phyloP scores from a whole-genome alignment of 2,113 vertebrate species.

The Catagonus wagneri region DNA sequence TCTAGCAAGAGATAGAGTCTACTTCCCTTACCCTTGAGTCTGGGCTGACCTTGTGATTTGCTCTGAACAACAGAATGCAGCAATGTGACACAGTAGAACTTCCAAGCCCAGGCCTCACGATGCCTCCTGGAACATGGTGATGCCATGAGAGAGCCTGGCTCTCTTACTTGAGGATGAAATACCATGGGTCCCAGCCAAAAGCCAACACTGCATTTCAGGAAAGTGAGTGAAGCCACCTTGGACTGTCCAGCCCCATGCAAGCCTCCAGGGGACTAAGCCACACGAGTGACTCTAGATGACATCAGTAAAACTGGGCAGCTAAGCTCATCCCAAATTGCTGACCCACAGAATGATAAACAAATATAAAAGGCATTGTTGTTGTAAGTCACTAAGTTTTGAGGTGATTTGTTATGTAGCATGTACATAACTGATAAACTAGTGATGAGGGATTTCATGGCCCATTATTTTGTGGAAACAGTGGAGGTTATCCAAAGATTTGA shows the following conservation, averaged over 20 bases:
- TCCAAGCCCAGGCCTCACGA: neutral
- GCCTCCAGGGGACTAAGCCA: neutral
- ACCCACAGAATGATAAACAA: neutral
- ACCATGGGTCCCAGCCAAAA: neutral
- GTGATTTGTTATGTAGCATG: neutral
- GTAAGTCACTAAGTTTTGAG: neutral
- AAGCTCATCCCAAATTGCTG: neutral
- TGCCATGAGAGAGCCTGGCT: neutral
- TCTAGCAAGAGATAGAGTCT: neutral
- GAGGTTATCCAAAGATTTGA: neutral
- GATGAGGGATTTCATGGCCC: neutral
- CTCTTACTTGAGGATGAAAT: neutral
- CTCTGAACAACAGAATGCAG: neutral
- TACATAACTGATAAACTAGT: neutral
- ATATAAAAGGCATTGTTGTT: neutral
- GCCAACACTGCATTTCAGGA: neutral
- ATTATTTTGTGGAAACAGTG: neutral
- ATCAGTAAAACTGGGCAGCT: neutral
- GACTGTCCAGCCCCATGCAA: neutral
- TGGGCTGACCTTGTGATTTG: neutral
- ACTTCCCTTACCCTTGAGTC: neutral
- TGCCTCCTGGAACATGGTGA: neutral
- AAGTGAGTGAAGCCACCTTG: neutral
- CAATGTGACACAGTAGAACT: neutral
- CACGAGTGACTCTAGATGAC: neutral